Base-by-base conservation (phyloP, 23 tunicate genomes). In the Phallusia fumigata region DNA sequence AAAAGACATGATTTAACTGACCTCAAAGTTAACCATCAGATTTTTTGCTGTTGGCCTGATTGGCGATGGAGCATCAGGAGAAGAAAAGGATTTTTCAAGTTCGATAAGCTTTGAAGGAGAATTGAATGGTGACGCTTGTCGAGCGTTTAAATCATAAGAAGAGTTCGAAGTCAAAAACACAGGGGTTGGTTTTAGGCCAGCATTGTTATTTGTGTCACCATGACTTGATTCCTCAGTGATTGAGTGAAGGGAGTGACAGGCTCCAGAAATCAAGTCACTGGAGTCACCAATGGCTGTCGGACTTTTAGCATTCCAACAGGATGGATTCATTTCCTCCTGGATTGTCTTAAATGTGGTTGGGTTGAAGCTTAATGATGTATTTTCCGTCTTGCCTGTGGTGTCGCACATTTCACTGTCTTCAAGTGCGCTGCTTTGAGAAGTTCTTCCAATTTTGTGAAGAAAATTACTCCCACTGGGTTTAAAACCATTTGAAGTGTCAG, bases 31-130 rank as follows among this genome's bases (percentile, higher is more conserved):
- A 24, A 58, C 69, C 33, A 40, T 28, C 5, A 77, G 80, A 26
- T 31, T 32, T 3, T 28, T 28, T 0, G 86, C 16, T 0, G 90
- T 52, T 0, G 91, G 91, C 44, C 82, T 58, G 45, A 87, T 87
- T 21, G 91, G 91, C n/a, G 91, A 87, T 1, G 91, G 91, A n/a
- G 91, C 91, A 52, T 87, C 91, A 18, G 91, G 91, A 13, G 91
- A 80, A 19, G 77, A 72, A 64, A 87, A 87, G 0, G 91, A 87
- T n/a, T 80, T 80, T 76, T 87, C 91, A 75, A 87, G 72, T 33
- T 87, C 91, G 3, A 58, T 34, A 24, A 87, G 65, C 19, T 87
- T 84, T 36, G 84, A 65, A 0, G 91, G 91, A 11, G 91, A 87
- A 64, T 58, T 87, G 32, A 84, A 87, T 21, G 91, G 91, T 2